A percentile compares a stretch with the other conserved stretches of the same genome.
Evolutionary conservation across 2,113 vertebrate genomes (phyloP).

Genomic region (Sapayoa aenigma): DNA sequence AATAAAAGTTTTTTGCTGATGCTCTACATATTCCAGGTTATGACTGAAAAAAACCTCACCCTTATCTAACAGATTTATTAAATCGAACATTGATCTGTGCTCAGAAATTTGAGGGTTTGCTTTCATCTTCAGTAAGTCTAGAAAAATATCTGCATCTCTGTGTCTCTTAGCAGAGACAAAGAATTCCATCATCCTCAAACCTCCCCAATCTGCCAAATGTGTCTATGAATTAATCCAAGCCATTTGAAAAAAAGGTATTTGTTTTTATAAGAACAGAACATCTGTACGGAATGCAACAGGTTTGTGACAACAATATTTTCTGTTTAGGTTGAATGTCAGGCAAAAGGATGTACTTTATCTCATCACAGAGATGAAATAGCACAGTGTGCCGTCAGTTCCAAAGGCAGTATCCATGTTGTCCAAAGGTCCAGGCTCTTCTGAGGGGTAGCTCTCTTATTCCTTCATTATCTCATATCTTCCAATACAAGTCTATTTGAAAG

Average conservation of each 20-base stretch:
- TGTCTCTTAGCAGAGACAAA: slow-evolving; percentile 15
- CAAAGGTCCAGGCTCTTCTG: neutral
- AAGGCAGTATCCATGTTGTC: neutral
- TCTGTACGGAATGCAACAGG: neutral
- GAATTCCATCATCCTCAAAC: neutral
- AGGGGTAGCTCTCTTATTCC: neutral
- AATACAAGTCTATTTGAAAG: neutral
- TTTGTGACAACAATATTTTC: neutral
- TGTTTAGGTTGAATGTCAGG: neutral
- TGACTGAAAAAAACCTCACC: neutral
- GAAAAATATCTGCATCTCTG: neutral
- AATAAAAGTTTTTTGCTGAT: slow-evolving; percentile 18
- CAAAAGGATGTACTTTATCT: neutral
- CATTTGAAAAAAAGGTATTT: neutral
- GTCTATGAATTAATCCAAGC: slow-evolving; percentile 53
- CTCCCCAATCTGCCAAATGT: slow-evolving; percentile 4
- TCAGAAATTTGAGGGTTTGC: slow-evolving; percentile 28
- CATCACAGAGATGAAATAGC: neutral
- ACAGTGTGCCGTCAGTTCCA: neutral
- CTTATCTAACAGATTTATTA: slow-evolving; percentile 51
- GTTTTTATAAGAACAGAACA: neutral
- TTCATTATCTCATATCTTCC: neutral
- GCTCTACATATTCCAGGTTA: slow-evolving; percentile 9
- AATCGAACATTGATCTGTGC: slow-evolving; percentile 42
- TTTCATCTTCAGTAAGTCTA: slow-evolving; percentile 44